A percentile compares a stretch with the other conserved stretches of the same genome.
phyloP scores from a whole-genome alignment of 2,113 vertebrate genomes.

The Indri indri region DNA sequence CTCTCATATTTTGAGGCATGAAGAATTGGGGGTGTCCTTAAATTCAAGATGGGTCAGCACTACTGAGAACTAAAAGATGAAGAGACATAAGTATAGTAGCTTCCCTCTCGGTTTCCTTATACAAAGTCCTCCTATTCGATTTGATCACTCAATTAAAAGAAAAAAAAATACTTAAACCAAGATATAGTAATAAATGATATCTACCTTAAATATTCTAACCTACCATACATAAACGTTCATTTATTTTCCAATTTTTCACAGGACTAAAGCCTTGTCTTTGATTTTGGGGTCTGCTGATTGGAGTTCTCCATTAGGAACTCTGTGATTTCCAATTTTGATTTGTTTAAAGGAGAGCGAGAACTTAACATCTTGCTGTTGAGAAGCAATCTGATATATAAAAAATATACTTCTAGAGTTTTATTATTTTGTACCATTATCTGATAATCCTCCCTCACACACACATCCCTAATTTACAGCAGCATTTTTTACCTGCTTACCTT shows the following conservation, averaged over 20 bases:
- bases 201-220: neutral
- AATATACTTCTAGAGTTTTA: neutral
- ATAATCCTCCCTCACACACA: neutral
- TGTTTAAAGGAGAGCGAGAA: neutral
- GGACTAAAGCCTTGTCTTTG: neutral
- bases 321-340: neutral
- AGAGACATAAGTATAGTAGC: neutral
- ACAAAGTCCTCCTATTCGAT: neutral
- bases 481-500: neutral
- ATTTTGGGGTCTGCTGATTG: neutral
- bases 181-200: neutral
- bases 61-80: neutral
- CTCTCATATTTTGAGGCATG: neutral
- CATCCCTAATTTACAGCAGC: neutral
- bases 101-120: neutral
- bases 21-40: neutral
- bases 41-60: neutral
- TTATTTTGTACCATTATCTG: neutral
- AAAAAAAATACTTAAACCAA: neutral
- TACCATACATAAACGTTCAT: neutral
- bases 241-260: neutral
- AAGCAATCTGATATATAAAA: neutral
- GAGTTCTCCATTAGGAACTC: neutral
- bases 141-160: neutral
- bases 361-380: neutral